phyloP scores from a whole-genome alignment of 2,113 vertebrate species.

The Gila orcuttii region DNA sequence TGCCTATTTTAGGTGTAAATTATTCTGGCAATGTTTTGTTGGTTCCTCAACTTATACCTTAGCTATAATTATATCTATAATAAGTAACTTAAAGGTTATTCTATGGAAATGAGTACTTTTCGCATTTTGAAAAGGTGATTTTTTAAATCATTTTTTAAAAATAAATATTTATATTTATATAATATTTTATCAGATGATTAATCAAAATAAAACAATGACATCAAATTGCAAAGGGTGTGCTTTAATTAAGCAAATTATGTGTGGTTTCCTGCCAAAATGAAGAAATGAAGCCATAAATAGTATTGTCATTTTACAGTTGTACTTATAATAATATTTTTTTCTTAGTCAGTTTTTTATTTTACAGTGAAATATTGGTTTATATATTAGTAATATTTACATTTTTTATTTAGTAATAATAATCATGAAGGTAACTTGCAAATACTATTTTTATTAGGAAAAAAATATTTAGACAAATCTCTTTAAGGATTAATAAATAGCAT shows the following conservation, averaged over 20 bases:
- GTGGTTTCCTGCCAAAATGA: not conserved
- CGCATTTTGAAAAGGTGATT: not conserved
- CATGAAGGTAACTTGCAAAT: too few species aligned
- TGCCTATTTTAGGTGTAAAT: too few species aligned
- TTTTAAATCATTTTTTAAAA: not conserved
- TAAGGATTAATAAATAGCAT: too few species aligned
- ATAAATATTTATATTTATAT: not conserved
- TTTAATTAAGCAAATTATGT: not conserved
- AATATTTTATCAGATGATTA: not conserved
- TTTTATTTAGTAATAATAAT: not conserved
- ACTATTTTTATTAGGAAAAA: too few species aligned
- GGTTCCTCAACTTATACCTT: too few species aligned
- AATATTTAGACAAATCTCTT: too few species aligned
- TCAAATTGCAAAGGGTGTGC: not conserved
- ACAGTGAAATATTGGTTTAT: not conserved
- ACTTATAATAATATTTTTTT: not conserved
- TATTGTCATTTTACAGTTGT: not conserved
- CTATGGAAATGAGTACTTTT: not conserved
- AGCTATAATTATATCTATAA: not conserved
- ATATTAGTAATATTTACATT: not conserved
- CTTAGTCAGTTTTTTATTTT: not conserved
- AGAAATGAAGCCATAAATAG: not conserved
- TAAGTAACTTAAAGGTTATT: not conserved
- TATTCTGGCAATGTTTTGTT: too few species aligned
- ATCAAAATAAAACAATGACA: not conserved